Conservation (phyloP, 2,888 invertebrate genomes). For the Leptarthrus brevirostris region DNA sequence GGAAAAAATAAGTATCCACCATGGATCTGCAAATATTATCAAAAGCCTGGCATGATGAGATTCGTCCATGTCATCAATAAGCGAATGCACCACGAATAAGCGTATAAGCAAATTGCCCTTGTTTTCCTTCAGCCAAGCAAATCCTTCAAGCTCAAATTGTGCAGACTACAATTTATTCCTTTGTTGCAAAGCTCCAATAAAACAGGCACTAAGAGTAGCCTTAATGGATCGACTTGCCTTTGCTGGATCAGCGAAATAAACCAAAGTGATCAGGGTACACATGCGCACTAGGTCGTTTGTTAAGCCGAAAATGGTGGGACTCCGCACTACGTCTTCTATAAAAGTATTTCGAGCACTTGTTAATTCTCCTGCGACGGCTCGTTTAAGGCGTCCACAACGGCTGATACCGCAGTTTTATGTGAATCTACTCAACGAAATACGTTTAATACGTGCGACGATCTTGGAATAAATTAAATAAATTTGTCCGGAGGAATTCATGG, state of each 20-base stretch:
- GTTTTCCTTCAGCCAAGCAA: too few species aligned
- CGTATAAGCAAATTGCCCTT: not conserved
- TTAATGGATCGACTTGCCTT: not conserved
- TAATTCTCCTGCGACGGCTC: conserved; percentile 26
- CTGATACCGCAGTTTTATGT: conserved; percentile 1
- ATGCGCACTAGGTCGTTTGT: conserved; percentile 33
- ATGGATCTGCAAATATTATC: not conserved
- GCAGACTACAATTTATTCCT: conserved; percentile 13
- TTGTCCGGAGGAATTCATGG: conserved; percentile 10
- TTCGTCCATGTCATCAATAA: not conserved
- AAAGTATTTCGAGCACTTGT: conserved; percentile 39
- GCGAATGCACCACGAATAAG: not conserved
- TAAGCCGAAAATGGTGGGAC: conserved; percentile 14
- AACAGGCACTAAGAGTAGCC: not conserved
- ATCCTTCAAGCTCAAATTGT: not conserved
- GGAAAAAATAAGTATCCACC: not conserved
- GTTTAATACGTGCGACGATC: conserved; percentile 29
- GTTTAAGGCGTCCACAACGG: conserved; percentile 8
- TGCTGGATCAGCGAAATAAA: not conserved
- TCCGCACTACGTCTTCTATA: conserved; percentile 45
- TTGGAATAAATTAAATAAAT: conserved; percentile 47
- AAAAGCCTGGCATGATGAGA: not conserved
- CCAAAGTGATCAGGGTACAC: conserved; percentile 12
- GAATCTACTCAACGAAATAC: conserved; percentile 17
- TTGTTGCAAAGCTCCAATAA: not conserved